Percentiles rank a stretch among this genome's conserved stretches.
These are phyloP conservation scores for Colletes latitarsis DNA, from an alignment of 1,140 invertebrate genomes.

Conservation along the genomic window DNA sequence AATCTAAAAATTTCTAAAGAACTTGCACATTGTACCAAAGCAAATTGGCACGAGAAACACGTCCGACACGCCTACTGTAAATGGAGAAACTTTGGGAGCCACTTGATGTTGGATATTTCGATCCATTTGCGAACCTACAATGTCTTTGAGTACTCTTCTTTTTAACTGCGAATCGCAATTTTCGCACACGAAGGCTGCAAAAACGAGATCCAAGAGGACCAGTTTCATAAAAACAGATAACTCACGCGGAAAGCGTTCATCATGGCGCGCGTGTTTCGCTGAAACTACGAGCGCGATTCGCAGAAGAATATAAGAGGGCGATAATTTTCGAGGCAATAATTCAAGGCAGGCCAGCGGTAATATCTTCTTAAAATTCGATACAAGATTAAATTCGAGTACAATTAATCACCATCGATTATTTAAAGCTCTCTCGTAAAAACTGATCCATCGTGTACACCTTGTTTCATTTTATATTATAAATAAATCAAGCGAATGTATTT, in stretches of 20 bases:
- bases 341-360: conserved; percentile 31
- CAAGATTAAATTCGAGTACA: conserved; percentile 39
- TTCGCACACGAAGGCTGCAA: neutral
- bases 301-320: conserved; percentile 37
- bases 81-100: neutral
- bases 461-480: no score
- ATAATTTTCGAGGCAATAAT: conserved; percentile 43
- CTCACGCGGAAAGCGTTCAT: neutral
- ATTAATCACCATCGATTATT: conserved; percentile 57
- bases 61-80: no score
- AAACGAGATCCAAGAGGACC: neutral
- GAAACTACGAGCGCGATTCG: neutral
- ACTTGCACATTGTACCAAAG: no score
- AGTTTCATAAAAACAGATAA: conserved; percentile 21
- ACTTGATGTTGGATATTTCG: no score
- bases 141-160: no score
- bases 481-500: no score
- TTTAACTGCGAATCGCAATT: neutral
- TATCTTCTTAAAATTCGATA: conserved; percentile 49
- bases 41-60: no score
- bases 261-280: neutral
- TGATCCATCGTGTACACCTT: conserved; percentile 25
- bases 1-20: no score
- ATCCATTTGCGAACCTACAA: no score
- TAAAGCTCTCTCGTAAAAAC: conserved; percentile 31